Conservation (phyloP, 2,113 vertebrate genomes). For the Chlorodrepanis virens region DNA sequence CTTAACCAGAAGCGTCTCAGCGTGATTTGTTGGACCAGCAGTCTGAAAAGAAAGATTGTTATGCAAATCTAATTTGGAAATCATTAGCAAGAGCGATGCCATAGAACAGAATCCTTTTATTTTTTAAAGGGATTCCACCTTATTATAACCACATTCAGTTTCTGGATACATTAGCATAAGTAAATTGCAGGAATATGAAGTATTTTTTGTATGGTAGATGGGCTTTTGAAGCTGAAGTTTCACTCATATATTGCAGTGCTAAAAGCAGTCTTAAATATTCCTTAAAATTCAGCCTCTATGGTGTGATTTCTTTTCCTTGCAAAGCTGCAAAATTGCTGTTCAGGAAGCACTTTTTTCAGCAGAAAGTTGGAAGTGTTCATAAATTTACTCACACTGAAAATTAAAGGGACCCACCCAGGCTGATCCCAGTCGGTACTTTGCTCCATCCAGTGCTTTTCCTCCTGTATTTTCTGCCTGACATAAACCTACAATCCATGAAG, state of each 20-base stretch:
- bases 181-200: neutral
- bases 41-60: constrained; percentile 10
- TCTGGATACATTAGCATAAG: neutral
- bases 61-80: constrained; percentile 37
- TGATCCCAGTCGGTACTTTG: neutral
- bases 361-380: constrained; percentile 19
- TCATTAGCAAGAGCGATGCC: neutral
- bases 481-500: neutral
- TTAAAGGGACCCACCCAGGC: neutral
- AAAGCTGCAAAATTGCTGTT: neutral
- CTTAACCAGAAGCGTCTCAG: neutral
- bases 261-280: neutral
- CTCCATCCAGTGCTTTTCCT: neutral
- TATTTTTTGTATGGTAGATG: neutral
- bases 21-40: constrained; percentile 22
- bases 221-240: neutral
- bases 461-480: neutral
- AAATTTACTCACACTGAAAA: constrained; percentile 5
- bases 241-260: neutral
- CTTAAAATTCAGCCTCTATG: neutral
- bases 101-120: neutral
- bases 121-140: neutral
- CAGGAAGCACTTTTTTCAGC: constrained; percentile 30
- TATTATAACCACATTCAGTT: neutral
- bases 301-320: neutral